phyloP scores from a whole-genome alignment of 92 coral and sea anemone species.

The Porites divaricata region DNA sequence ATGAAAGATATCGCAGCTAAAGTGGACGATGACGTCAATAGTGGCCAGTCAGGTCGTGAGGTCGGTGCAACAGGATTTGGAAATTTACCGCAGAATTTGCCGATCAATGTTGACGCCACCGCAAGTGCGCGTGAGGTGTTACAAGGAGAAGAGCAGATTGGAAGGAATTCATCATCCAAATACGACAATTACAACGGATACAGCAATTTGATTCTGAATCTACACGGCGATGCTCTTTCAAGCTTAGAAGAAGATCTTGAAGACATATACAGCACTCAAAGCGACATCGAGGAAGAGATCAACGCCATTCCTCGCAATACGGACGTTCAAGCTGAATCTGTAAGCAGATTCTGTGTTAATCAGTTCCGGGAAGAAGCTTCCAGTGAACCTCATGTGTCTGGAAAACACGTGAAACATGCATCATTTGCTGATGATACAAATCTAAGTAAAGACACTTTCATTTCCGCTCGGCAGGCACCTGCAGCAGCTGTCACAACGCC shows the following conservation, averaged over 20 bases:
- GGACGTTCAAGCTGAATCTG: neutral
- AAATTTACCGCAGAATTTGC: neutral
- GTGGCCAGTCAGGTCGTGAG: neutral
- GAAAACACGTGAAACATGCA: constrained; percentile 4
- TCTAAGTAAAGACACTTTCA: neutral
- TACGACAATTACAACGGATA: constrained; percentile 19
- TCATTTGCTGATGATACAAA: neutral
- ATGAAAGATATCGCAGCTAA: neutral
- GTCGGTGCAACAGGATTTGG: neutral
- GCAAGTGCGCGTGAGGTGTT: neutral
- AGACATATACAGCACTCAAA: constrained; percentile 18
- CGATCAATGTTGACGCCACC: neutral
- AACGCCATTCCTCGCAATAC: neutral
- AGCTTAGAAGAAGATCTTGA: constrained; percentile 56
- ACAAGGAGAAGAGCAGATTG: neutral
- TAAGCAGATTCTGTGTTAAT: neutral
- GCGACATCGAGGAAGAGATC: neutral
- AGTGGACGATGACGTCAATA: neutral
- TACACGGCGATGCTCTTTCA: constrained; percentile 56
- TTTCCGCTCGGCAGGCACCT: neutral
- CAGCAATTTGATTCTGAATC: constrained; percentile 16
- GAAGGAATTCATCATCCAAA: neutral
- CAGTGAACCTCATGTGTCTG: neutral
- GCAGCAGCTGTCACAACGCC: constrained; percentile 53
- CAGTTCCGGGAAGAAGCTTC: neutral